Conservation (phyloP, 2,113 vertebrate genomes). For the Chamaea fasciata region DNA sequence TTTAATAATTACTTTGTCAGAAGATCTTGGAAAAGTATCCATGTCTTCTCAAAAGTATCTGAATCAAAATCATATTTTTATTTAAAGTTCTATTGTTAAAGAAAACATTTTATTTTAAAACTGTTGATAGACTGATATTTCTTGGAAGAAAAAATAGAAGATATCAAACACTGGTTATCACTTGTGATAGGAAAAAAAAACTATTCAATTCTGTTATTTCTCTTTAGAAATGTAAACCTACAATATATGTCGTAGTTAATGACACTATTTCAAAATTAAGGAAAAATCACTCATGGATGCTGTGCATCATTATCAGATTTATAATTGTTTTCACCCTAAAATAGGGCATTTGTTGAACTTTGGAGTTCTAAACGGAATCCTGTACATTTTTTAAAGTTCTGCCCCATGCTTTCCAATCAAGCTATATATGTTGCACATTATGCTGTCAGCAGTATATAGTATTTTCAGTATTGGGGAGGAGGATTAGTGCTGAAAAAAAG, state of each 20-base stretch:
- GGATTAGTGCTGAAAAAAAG: constrained; percentile 61
- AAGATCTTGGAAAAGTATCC: constrained; percentile 68
- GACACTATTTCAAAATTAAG: constrained; percentile 76
- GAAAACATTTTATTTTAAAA: constrained; percentile 80
- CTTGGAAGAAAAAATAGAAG: constrained; percentile 81
- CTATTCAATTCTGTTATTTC: constrained; percentile 79
- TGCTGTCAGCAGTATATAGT: constrained; percentile 66
- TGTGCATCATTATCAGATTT: constrained; percentile 81
- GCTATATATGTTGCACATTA: constrained; percentile 69
- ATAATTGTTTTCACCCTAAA: constrained; percentile 83
- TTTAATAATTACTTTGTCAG: constrained; percentile 78
- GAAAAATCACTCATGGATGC: constrained; percentile 79
- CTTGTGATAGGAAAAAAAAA: constrained; percentile 80
- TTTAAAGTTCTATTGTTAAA: constrained; percentile 79
- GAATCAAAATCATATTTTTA: constrained; percentile 80
- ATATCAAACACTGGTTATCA: constrained; percentile 79
- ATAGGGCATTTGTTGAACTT: constrained; percentile 84
- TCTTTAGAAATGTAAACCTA: constrained; percentile 85
- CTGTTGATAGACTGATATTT: constrained; percentile 79
- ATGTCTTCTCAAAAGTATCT: constrained; percentile 75
- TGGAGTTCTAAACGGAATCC: constrained; percentile 81
- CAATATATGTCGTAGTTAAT: constrained; percentile 77
- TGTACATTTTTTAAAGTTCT: constrained; percentile 77
- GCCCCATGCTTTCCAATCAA: constrained; percentile 73
- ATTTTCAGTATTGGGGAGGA: constrained; percentile 64